Conservation (phyloP, 2,113 vertebrate species). For the Alligator mississippiensis region DNA sequence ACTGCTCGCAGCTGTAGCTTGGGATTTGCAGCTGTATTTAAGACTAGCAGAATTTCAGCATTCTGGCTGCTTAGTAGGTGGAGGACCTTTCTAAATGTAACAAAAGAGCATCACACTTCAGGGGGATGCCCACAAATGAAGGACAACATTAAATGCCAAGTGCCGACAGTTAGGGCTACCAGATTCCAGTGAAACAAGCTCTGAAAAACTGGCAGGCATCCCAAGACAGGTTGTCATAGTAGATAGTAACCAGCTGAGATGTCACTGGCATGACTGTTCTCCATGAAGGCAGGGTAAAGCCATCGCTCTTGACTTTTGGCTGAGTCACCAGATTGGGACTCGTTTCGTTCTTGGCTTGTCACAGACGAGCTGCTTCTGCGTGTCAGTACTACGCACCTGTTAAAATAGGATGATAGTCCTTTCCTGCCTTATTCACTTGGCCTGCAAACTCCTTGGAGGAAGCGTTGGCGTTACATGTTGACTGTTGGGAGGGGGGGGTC, state of each 20-base stretch:
- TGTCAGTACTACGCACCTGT: background rate
- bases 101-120: conserved; percentile 19
- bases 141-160: conserved; percentile 63
- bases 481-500: too few relatives aligned
- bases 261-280: conserved; percentile 55
- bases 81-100: conserved; percentile 33
- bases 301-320: conserved; percentile 24
- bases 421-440: background rate
- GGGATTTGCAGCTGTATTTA: background rate
- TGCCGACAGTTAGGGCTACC: conserved; percentile 72
- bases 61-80: conserved; percentile 44
- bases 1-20: conserved; percentile 30
- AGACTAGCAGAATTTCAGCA: conserved; percentile 50
- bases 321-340: background rate
- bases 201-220: conserved; percentile 66
- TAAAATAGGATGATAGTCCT: background rate
- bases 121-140: conserved; percentile 41
- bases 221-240: conserved; percentile 66
- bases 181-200: conserved; percentile 59
- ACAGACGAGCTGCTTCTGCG: background rate
- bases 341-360: conserved; percentile 18
- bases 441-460: background rate
- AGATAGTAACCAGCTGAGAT: conserved; percentile 48
- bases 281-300: conserved; percentile 46
- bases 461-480: too few relatives aligned